Evolutionary conservation across 2,888 invertebrate species (phyloP), one percentile per base, ranked within the genome.

Genomic region (Tinea trinotella): DNA sequence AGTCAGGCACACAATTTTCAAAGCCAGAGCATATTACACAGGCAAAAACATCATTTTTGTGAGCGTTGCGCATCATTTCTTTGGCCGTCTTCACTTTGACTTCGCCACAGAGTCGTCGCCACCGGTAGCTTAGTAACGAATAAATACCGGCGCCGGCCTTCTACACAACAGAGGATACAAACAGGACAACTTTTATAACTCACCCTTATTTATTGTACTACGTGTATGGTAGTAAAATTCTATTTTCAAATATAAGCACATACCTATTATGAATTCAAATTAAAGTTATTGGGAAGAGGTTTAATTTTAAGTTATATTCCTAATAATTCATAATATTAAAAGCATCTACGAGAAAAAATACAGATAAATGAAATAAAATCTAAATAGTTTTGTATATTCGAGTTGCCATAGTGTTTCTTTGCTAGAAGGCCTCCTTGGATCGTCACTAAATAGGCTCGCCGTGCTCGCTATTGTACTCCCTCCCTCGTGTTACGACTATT

Each of bases 401-500:
- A 48, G 48, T 48, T 48, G 3, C 7, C 18, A 48, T 18, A 48
- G 19, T 18, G 19, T 48, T 13, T 24, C 50, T 9, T 48, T 13
- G 24, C 24, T n/a, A 22, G 74, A 70, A 72, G 68, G 66, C 68
- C 55, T 22, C 65, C 68, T 68, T 72, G 75, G 75, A 72, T 73
- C 74, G 75, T 71, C 71, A 73, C 80, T 80, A 81, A 82, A 79
- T 76, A 82, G 76, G 75, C 74, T 73, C 75, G 80, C 78, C 77
- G 72, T 77, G 80, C 79, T 75, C 73, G 74, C 74, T 75, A 78
- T 78, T 80, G 77, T 79, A 68, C 70, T 71, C 72, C 67, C 74
- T 66, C 76, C 76, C 66, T 76, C 71, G 74, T 79, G 76, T 77
- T 79, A 79, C 81, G 75, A 80, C 82, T 81, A 79, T 82, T 79